A percentile compares a stretch with the other conserved stretches of the same genome.
These are phyloP conservation scores for Chironomus striatipennis DNA, from an alignment of 1,140 invertebrate genomes.

Conservation along the genomic window DNA sequence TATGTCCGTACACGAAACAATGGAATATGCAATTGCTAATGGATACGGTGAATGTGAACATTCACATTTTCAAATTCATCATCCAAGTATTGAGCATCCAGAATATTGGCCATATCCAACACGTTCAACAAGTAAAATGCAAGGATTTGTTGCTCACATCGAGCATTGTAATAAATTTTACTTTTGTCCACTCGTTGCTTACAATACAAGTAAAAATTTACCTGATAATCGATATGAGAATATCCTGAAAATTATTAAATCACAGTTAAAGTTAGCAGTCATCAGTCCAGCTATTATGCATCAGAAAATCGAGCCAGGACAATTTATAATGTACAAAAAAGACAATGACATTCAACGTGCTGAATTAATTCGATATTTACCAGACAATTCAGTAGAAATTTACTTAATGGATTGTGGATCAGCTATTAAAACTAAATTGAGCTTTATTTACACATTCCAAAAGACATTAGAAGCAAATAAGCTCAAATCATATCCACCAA, in stretches of 20 bases:
- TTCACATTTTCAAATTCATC: background rate
- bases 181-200: conserved; percentile 32
- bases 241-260: background rate
- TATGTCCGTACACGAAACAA: conserved; percentile 34
- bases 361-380: background rate
- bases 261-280: background rate
- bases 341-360: background rate
- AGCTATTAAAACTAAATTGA: background rate
- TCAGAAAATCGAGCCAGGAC: background rate
- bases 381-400: background rate
- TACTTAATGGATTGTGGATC: background rate
- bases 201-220: background rate
- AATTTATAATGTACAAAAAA: background rate
- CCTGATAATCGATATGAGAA: background rate
- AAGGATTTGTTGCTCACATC: conserved; percentile 25
- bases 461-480: background rate
- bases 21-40: conserved; percentile 26
- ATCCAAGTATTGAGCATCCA: conserved; percentile 27
- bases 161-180: conserved; percentile 35
- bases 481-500: conserved; percentile 36
- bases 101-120: background rate
- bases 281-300: background rate
- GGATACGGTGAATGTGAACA: conserved; percentile 8
- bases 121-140: background rate
- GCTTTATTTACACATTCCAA: background rate